Base-by-base conservation (phyloP, 2,113 vertebrate genomes). In the Cyanocitta stelleri region DNA sequence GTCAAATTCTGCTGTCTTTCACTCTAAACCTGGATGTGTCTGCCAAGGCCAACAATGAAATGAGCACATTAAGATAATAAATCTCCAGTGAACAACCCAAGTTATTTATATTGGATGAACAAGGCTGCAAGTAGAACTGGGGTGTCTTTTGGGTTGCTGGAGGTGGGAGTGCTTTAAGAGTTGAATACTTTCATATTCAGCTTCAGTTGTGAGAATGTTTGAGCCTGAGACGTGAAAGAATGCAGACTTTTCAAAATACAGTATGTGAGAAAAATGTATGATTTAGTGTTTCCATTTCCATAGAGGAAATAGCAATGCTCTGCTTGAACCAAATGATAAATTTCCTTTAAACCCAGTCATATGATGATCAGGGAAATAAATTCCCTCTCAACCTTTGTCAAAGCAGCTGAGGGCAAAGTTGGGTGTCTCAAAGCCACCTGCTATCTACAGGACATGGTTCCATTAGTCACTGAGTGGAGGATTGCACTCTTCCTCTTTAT, bases 281-380 rank as follows among this genome's bases (percentile, higher is more conserved):
- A 96, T 97, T 96, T 96, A 96, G 77, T 90, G 85, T 95, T 96
- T 95, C 93, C 82, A 92, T 96, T 96, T 94, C 93, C 87, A 84
- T 26, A 44, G 89, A 92, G 87, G 85, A 96, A 97, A 96, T 75
- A 94, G 87, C 86, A 95, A 85, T 67, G 79, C 77, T 94, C 73
- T 79, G 80, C 77, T 90, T 77, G 48, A 95, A 81, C 29, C 61
- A 93, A 94, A 89, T 86, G 63, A 96, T 93, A 91, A 44, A 85
- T 94, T 96, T 69, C 74, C 94, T 89, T 96, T 71, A 63, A 85
- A 72, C 30, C 59, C n/a, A 71, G 73, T 90, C 58, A 22, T 72
- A 66, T 83, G 81, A 91, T 87, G 48, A 79, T 67, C 44, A 56
- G 86, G 69, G 89, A 87, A 94, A 96, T 83, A 75, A 90, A 90